phyloP scores from a whole-genome alignment of 2,888 invertebrate species.

The Isotomurus palustris region DNA sequence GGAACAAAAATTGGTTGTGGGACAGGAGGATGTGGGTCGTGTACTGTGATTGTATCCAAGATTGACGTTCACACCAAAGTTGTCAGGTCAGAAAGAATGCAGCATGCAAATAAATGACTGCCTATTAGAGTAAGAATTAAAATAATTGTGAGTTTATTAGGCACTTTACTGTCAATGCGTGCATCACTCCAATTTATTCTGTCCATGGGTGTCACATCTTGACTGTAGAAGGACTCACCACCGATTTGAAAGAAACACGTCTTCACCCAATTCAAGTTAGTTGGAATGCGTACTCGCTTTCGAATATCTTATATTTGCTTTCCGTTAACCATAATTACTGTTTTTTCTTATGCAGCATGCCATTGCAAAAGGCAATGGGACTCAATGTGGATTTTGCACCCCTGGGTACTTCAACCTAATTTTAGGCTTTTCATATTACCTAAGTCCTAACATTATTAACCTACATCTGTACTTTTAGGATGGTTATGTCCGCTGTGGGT shows the following conservation, averaged over 20 bases:
- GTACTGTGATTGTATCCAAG: slow-evolving; percentile 86
- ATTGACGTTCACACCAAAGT: slow-evolving; percentile 57
- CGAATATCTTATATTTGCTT: too few relatives aligned
- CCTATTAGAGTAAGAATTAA: background rate
- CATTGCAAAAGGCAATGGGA: slow-evolving; percentile 82
- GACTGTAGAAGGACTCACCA: slow-evolving; percentile 86
- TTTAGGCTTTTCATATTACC: too few relatives aligned
- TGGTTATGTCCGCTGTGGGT: too few relatives aligned
- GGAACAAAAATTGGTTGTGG: slow-evolving; percentile 93
- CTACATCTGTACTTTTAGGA: slow-evolving; percentile 19
- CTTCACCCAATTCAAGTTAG: slow-evolving; percentile 36
- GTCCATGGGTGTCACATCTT: slow-evolving; percentile 85
- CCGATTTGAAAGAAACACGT: slow-evolving; percentile 63
- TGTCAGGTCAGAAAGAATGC: slow-evolving; percentile 30
- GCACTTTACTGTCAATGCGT: slow-evolving; percentile 82
- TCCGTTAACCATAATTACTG: too few relatives aligned
- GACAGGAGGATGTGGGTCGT: slow-evolving; percentile 92
- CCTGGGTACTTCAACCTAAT: too few relatives aligned
- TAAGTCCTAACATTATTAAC: too few relatives aligned
- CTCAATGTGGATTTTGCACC: slow-evolving; percentile 92
- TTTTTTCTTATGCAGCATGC: slow-evolving; percentile 85
- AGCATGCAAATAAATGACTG: background rate
- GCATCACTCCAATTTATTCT: slow-evolving; percentile 78
- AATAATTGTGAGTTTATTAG: slow-evolving; percentile 50
- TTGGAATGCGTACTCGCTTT: too few relatives aligned